These are phyloP conservation scores for Polyergus mexicanus DNA, from an alignment of 1,140 invertebrate species.

Conservation along the genomic window DNA sequence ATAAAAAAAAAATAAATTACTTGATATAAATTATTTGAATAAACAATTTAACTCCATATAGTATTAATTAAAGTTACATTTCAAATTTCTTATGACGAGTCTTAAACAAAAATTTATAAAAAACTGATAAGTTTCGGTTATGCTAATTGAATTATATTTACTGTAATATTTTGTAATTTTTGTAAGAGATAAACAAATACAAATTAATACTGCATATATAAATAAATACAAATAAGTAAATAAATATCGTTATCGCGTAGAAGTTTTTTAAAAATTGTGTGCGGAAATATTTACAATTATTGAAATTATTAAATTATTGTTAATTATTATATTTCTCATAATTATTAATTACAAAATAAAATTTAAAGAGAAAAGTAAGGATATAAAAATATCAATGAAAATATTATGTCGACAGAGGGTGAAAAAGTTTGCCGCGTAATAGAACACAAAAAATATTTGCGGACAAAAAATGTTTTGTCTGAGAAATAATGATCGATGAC, in stretches of 20 bases:
- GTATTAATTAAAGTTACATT: not conserved
- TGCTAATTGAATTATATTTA: not conserved
- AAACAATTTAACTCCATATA: not conserved
- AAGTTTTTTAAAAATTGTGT: not conserved
- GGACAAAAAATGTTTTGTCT: not conserved
- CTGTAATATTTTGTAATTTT: not conserved
- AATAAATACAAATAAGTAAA: not conserved
- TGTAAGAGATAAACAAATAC: not conserved
- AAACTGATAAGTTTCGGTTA: not conserved
- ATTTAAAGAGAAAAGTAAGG: not conserved
- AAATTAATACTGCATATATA: not conserved
- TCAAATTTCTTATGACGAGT: not conserved
- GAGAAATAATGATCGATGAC: conserved; percentile 53
- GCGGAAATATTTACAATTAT: not conserved
- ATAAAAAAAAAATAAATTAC: not conserved
- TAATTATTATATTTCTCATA: not conserved
- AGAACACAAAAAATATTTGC: conserved; percentile 38
- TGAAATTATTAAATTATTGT: not conserved
- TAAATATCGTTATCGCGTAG: not conserved
- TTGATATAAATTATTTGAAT: not conserved
- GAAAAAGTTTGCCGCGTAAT: conserved; percentile 5
- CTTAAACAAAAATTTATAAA: not conserved
- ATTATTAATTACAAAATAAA: conserved; percentile 8
- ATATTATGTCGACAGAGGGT: conserved; percentile 4
- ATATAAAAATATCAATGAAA: not conserved